Evolutionary conservation across 2,113 vertebrate genomes (phyloP), one percentile per base, ranked within the genome.

Genomic region (Sporophila hypoxantha): DNA sequence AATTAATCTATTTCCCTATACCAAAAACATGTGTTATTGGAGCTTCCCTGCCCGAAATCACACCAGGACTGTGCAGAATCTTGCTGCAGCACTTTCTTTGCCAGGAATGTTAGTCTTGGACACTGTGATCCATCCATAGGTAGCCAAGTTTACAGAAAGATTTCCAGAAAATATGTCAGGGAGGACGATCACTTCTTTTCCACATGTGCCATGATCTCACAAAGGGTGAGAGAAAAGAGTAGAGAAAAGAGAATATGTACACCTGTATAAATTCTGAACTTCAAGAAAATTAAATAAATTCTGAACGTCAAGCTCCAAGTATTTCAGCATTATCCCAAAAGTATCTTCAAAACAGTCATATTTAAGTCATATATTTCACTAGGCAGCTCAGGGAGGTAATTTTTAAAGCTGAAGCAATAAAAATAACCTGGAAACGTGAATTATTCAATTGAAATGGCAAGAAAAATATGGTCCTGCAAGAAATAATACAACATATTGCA

Each of bases 361-460:
- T 41, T 80, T 64, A 59, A 85, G 37, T 26, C 44, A 65, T 41
- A 67, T 47, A 37, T 78, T 82, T 65, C 30, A 29, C 16, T 61
- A 49, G 57, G 22, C 42, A 67, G 39, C 12, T 67, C n/a, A 60
- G 30, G 47, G 78, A 73, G 34, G 42, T 27, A 22, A 46, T 76
- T 93, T 91, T 89, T 90, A 69, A 93, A 81, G 62, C 20, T 41
- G 17, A 19, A 76, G 55, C 46, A 71, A 87, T 82, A 85, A 82
- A 92, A 90, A 73, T 27, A 89, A 82, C 14, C 26, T 69, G 55
- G 46, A 87, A 90, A 73, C 20, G n/a, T 55, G 21, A 39, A 37
- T 75, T 64, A 42, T 42, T 69, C 12, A 44, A 50, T 59, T 74
- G 30, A 82, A 92, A 89, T 67, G 10, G 10, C 41, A 87, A 70